A percentile compares a stretch with the other conserved stretches of the same genome.
Evolutionary conservation across 1,140 invertebrate genomes (phyloP).

Genomic region (Mesaphorura yosii): DNA sequence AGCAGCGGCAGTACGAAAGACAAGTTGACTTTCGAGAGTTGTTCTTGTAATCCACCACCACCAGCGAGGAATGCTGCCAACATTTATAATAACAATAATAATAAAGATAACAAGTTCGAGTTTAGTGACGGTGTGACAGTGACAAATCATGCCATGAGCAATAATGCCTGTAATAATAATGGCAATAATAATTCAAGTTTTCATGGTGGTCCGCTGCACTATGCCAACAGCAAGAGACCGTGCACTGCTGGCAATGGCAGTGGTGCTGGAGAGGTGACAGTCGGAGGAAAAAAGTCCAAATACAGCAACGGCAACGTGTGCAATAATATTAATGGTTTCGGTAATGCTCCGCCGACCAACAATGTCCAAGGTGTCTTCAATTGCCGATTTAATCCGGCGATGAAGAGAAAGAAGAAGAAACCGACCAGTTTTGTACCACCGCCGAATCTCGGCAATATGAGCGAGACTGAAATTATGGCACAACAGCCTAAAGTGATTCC

Average conservation of each 20-base stretch:
- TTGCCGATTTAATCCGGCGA: constrained; percentile 67
- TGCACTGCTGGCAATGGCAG: not conserved
- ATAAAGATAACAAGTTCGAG: no score
- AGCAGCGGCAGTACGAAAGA: no score
- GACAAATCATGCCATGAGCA: no score
- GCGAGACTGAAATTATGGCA: constrained; percentile 7
- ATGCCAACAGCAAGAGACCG: not conserved
- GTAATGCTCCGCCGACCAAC: constrained; percentile 25
- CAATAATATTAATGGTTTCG: constrained; percentile 26
- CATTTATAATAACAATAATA: no score
- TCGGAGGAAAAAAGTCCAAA: constrained; percentile 3
- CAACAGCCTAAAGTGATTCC: constrained; percentile 27
- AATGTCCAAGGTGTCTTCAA: constrained; percentile 74
- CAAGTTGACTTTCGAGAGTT: no score
- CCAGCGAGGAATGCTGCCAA: no score
- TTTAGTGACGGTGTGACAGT: no score
- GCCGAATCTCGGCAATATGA: constrained; percentile 40
- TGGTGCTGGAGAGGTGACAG: not conserved
- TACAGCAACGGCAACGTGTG: constrained; percentile 2
- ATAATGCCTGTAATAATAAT: no score
- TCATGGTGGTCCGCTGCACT: not conserved
- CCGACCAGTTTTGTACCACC: constrained; percentile 73
- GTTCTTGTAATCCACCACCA: no score
- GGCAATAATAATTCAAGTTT: no score
- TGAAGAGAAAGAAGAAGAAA: constrained; percentile 76